Evolutionary conservation across 2,113 vertebrate species (phyloP).

Genomic region (Orthonyx spaldingii): DNA sequence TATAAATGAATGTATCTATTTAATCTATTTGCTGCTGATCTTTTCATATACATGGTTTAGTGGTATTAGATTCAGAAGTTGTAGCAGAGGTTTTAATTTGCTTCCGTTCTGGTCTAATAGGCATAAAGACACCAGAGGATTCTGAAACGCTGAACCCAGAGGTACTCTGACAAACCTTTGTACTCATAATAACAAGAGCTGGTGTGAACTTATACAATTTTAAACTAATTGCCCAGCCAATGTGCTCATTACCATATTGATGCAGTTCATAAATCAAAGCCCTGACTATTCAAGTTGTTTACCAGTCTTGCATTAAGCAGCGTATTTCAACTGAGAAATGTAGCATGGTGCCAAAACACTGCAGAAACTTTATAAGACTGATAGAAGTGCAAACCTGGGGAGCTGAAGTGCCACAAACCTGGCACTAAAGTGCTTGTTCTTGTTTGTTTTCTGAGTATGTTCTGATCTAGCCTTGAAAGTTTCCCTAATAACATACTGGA

Average conservation of each 20-base stretch:
- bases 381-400: not conserved
- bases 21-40: not conserved
- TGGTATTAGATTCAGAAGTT: not conserved
- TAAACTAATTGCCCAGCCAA: slow-evolving; percentile 54
- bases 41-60: not conserved
- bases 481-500: not conserved
- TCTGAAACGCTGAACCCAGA: slow-evolving; percentile 32
- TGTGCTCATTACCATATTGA: slow-evolving; percentile 48
- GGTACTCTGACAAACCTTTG: slow-evolving; percentile 44
- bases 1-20: not conserved
- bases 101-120: slow-evolving; percentile 21
- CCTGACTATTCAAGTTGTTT: slow-evolving; percentile 31
- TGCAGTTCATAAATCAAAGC: slow-evolving; percentile 60
- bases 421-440: not conserved
- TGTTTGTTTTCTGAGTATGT: not conserved
- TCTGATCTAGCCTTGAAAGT: not conserved
- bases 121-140: slow-evolving; percentile 4
- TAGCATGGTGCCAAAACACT: not conserved
- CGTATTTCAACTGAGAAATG: not conserved
- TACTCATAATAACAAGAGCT: slow-evolving; percentile 28
- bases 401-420: not conserved
- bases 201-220: slow-evolving; percentile 30
- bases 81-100: slow-evolving; percentile 25
- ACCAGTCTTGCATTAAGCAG: slow-evolving; percentile 1
- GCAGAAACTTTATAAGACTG: not conserved